Evolutionary conservation across 2,113 vertebrate genomes (phyloP), one percentile per base, ranked within the genome.

Genomic region (Dicentrarchus labrax): DNA sequence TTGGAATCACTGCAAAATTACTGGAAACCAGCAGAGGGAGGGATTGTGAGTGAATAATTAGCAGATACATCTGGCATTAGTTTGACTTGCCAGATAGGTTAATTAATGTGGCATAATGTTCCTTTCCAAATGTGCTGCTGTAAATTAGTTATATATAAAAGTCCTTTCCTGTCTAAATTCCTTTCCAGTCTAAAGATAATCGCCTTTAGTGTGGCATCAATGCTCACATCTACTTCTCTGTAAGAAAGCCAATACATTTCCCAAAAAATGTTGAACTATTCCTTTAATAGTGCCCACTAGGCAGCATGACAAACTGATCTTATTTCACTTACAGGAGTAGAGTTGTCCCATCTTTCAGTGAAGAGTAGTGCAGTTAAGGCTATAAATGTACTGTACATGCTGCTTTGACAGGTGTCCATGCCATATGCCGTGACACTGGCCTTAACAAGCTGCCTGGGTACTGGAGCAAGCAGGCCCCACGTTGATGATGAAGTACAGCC

Each of bases 341-440:
- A 83, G 70, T 88, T 92, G 94, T 89, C 77, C 89, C 59, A 76
- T 95, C 51, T 94, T 90, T 81, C 86, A 95, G 94, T 92, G 95
- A 94, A 91, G 91, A 93, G 92, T 91, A 95, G 94, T 68, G 89
- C 89, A 72, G 95, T 94, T 38, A 90, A 95, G 93, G 94, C 95
- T 39, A 96, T 92, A 86, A 95, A 92, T 95, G 92, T 57, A 19
- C 78, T 47, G 19, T 91, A 95, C 47, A 56, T 12, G 60, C 95
- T 94, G 95, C 96, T 93, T 96, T 94, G 95, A 97, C 97, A 96
- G 96, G 96, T 96, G 96, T 95, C 92, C 43, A 2, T 70, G 70
- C 24, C 56, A 48, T 51, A 36, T 56, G 48, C 57, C 4, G 8
- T 50, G 59, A 66, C 64, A 64, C 56, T 12, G 19, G 39, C 50